Conservation (phyloP, 2,888 invertebrate genomes). For the Oxyteleia sp. region DNA sequence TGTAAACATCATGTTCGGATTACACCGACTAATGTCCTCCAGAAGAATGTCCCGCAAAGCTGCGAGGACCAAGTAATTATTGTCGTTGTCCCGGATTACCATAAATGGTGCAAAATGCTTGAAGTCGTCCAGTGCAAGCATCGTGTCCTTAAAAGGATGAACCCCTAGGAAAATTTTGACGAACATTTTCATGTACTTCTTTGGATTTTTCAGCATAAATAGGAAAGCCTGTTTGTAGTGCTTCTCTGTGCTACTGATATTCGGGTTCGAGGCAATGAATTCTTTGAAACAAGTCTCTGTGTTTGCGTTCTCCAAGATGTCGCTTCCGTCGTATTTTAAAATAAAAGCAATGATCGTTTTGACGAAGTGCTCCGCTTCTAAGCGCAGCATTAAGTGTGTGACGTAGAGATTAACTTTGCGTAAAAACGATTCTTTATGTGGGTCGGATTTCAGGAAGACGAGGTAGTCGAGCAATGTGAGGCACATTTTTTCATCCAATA, state of each 20-base stretch:
- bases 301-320: slow-evolving; percentile 75
- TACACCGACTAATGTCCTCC: slow-evolving; percentile 53
- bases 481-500: slow-evolving; percentile 78
- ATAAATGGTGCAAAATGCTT: slow-evolving; percentile 79
- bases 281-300: slow-evolving; percentile 76
- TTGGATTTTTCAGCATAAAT: slow-evolving; percentile 78
- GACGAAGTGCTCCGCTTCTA: slow-evolving; percentile 76
- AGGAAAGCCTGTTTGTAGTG: slow-evolving; percentile 70
- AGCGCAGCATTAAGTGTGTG: slow-evolving; percentile 74
- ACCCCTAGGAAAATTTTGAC: slow-evolving; percentile 81
- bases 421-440: slow-evolving; percentile 71
- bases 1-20: slow-evolving; percentile 56
- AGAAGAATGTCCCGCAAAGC: slow-evolving; percentile 62
- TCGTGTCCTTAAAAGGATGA: slow-evolving; percentile 71
- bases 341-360: slow-evolving; percentile 78
- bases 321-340: slow-evolving; percentile 77
- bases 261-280: slow-evolving; percentile 77
- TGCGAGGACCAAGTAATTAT: slow-evolving; percentile 71
- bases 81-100: slow-evolving; percentile 74
- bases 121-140: slow-evolving; percentile 79
- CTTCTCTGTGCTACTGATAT: slow-evolving; percentile 65
- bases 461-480: slow-evolving; percentile 79
- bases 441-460: slow-evolving; percentile 69
- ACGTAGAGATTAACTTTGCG: slow-evolving; percentile 71
- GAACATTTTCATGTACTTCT: slow-evolving; percentile 78